phyloP scores from a whole-genome alignment of 64 coral and sea anemone species.

The Pachyseris speciosa region DNA sequence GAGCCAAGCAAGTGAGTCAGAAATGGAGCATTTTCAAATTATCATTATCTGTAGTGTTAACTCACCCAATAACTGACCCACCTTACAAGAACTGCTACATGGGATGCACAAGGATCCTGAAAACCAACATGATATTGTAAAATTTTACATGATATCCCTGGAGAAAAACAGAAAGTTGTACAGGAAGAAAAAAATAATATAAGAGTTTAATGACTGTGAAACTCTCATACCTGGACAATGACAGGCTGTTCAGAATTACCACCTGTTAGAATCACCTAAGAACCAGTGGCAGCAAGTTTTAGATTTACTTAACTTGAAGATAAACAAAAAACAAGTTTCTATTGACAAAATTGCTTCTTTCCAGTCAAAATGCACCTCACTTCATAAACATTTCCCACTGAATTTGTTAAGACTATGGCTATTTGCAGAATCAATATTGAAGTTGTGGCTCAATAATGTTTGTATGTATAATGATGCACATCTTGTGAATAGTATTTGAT shows the following conservation, averaged over 20 bases:
- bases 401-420: no score
- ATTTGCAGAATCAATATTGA: no score
- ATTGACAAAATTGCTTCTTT: no score
- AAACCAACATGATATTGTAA: background rate
- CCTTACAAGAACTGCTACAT: constrained; percentile 66
- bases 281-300: background rate
- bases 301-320: background rate
- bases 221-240: background rate
- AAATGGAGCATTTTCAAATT: no score
- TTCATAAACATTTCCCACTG: no score
- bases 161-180: background rate
- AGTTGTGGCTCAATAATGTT: no score
- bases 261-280: background rate
- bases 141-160: background rate
- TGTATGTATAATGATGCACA: no score
- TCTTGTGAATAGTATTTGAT: no score
- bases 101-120: constrained; percentile 46
- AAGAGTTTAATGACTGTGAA: background rate
- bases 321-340: no score
- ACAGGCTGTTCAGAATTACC: background rate
- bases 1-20: no score
- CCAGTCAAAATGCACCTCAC: no score
- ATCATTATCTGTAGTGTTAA: background rate
- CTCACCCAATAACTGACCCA: background rate
- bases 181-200: background rate